phyloP scores from a whole-genome alignment of 1,140 invertebrate species.

The Sinonovacula constricta region DNA sequence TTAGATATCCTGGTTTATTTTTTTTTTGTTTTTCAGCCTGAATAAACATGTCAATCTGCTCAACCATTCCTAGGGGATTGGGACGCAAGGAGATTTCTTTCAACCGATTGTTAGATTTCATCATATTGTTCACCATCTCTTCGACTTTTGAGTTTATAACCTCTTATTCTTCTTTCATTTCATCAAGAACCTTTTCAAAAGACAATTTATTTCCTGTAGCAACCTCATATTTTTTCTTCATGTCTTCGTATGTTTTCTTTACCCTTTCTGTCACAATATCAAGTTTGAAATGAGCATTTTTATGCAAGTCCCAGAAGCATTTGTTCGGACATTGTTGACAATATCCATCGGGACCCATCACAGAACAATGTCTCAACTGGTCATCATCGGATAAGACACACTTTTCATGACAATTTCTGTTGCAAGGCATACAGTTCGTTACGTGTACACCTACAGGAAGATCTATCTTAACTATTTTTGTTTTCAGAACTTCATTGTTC shows the following conservation, averaged over 20 bases:
- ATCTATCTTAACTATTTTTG: neutral
- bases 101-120: conserved; percentile 12
- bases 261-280: neutral
- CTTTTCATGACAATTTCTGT: too few relatives aligned
- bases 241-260: too few relatives aligned
- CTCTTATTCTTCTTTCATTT: conserved; percentile 28
- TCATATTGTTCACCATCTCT: conserved; percentile 11
- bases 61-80: conserved; percentile 9
- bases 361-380: neutral
- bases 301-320: conserved; percentile 29
- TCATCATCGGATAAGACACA: conserved; percentile 22
- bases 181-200: conserved; percentile 37
- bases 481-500: conserved; percentile 36
- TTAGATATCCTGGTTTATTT: too few relatives aligned
- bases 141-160: neutral
- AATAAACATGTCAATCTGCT: conserved; percentile 49
- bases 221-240: conserved; percentile 10
- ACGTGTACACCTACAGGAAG: conserved; percentile 25
- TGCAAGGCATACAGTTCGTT: conserved; percentile 52
- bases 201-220: conserved; percentile 17
- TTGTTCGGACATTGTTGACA: conserved; percentile 22
- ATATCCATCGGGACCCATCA: conserved; percentile 19
- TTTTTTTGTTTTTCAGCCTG: conserved; percentile 18
- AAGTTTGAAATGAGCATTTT: conserved; percentile 22
- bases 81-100: too few relatives aligned